phyloP scores from a whole-genome alignment of 2,113 vertebrate genomes.

The Phalacrocorax pelagicus region DNA sequence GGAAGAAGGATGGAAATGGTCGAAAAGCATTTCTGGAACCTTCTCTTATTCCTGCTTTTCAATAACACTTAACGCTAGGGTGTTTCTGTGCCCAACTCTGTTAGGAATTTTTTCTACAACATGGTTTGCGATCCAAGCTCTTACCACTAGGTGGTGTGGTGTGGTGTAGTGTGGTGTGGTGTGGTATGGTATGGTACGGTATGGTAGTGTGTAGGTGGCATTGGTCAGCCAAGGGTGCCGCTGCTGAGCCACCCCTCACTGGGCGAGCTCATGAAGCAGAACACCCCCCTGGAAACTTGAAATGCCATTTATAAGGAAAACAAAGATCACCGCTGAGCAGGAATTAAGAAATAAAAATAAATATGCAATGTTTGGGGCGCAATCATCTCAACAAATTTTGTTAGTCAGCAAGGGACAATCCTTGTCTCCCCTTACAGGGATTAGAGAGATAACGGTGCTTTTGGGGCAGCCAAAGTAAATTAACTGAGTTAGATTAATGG shows the following conservation, averaged over 20 bases:
- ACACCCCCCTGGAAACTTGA: neutral
- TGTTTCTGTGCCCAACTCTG: neutral
- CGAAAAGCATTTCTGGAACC: neutral
- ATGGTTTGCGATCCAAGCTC: neutral
- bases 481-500: neutral
- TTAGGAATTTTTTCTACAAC: neutral
- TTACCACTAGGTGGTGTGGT: neutral
- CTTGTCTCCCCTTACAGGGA: neutral
- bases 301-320: neutral
- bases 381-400: neutral
- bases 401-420: neutral
- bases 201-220: neutral
- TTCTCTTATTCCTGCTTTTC: neutral
- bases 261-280: neutral
- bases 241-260: neutral
- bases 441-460: neutral
- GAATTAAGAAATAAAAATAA: neutral
- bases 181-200: too few relatives aligned
- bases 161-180: neutral
- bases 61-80: accelerated
- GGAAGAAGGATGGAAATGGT: neutral
- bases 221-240: neutral
- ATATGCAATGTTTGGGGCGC: neutral
- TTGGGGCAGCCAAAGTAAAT: neutral
- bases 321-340: neutral